Percentiles rank a stretch among this genome's conserved stretches.
phyloP scores from a whole-genome alignment of 1,140 invertebrate genomes.

The Monochamus saltuarius region DNA sequence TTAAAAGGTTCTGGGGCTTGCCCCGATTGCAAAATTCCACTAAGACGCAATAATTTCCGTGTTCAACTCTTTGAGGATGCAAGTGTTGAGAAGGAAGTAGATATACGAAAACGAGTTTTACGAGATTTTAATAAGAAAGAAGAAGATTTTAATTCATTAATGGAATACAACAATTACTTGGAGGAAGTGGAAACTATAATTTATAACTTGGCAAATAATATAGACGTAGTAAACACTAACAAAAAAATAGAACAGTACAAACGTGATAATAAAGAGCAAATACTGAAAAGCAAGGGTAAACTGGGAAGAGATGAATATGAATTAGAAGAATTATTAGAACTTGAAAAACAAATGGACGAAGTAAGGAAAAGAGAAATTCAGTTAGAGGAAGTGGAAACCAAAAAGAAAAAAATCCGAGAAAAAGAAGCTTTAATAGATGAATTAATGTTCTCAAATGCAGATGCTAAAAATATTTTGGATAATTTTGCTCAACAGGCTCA shows the following conservation, averaged over 20 bases:
- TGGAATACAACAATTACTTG: constrained; percentile 91
- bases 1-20: constrained; percentile 92
- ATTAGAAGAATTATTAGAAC: constrained; percentile 83
- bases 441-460: constrained; percentile 86
- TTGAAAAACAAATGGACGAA: constrained; percentile 76
- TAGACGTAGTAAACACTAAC: constrained; percentile 87
- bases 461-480: constrained; percentile 85
- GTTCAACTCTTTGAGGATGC: constrained; percentile 96
- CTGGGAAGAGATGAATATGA: constrained; percentile 74
- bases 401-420: constrained; percentile 78
- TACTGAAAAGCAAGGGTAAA: constrained; percentile 82
- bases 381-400: constrained; percentile 69
- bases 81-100: constrained; percentile 95
- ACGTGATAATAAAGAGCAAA: constrained; percentile 88
- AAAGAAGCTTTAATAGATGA: constrained; percentile 93
- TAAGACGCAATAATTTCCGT: constrained; percentile 88
- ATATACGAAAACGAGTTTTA: constrained; percentile 86
- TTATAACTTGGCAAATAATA: constrained; percentile 88
- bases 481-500: constrained; percentile 75
- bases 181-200: constrained; percentile 91
- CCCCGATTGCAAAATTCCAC: constrained; percentile 84
- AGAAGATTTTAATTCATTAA: constrained; percentile 79
- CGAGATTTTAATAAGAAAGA: constrained; percentile 92
- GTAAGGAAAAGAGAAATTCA: constrained; percentile 63
- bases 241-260: constrained; percentile 93